phyloP scores from a whole-genome alignment of 2,888 invertebrate genomes.

The Tubiluchus corallicola region DNA sequence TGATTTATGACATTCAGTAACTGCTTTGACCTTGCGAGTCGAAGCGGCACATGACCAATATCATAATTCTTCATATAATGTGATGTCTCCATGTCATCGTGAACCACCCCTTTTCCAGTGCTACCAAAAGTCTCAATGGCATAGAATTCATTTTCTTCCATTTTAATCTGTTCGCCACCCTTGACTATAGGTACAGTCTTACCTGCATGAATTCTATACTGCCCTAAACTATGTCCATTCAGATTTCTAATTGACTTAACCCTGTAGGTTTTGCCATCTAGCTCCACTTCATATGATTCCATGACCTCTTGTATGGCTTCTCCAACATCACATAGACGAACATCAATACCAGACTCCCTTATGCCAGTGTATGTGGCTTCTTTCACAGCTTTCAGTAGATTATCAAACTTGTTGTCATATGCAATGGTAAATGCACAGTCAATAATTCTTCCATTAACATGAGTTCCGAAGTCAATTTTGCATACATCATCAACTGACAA shows the following conservation, averaged over 20 bases:
- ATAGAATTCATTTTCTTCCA: constrained; percentile 99
- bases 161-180: constrained; percentile 87
- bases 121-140: constrained; percentile 99
- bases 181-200: constrained; percentile 99
- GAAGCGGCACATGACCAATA: constrained; percentile 63
- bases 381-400: constrained; percentile 76
- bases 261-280: constrained; percentile 86
- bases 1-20: constrained; percentile 81
- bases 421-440: constrained; percentile 96
- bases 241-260: constrained; percentile 92
- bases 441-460: constrained; percentile 91
- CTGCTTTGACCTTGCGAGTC: constrained; percentile 78
- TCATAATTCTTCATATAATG: constrained; percentile 99
- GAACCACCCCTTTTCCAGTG: constrained; percentile 68
- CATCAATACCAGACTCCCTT: constrained; percentile 83
- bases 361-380: constrained; percentile 99
- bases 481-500: constrained; percentile 89
- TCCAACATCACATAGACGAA: constrained; percentile 84
- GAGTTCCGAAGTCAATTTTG: constrained; percentile 96
- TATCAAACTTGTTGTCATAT: constrained; percentile 90
- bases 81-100: constrained; percentile 97
- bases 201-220: constrained; percentile 78
- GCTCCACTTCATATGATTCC: constrained; percentile 95
- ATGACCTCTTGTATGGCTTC: constrained; percentile 96
- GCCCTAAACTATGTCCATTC: constrained; percentile 97